Evolutionary conservation across 2,113 vertebrate genomes (phyloP).

Genomic region (Hystrix brachyura): DNA sequence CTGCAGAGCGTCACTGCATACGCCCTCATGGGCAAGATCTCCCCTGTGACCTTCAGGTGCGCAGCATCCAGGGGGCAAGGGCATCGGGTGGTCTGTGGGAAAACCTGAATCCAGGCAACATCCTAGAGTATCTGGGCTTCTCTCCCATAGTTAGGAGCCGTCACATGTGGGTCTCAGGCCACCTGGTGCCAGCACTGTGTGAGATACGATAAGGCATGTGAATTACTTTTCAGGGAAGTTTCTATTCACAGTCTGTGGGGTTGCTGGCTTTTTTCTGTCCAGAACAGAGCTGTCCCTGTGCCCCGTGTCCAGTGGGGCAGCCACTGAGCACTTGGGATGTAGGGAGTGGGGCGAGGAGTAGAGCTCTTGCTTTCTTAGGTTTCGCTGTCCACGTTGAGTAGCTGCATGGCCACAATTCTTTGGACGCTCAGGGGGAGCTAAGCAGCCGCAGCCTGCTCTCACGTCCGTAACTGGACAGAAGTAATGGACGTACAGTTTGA

Average conservation of each 20-base stretch:
- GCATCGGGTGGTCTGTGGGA: background rate
- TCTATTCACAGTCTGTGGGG: too few species aligned
- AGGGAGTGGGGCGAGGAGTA: background rate
- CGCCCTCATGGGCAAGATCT: conserved; percentile 97
- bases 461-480: background rate
- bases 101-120: fast-evolving
- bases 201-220: fast-evolving
- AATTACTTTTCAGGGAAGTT: background rate
- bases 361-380: background rate
- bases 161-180: background rate
- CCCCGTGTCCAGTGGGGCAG: background rate
- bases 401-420: background rate
- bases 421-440: fast-evolving
- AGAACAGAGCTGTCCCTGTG: fast-evolving
- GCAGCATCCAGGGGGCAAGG: background rate
- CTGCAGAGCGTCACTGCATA: conserved; percentile 98
- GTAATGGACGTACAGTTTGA: background rate
- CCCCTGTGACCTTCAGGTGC: conserved; percentile 98
- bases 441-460: background rate
- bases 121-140: fast-evolving
- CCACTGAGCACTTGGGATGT: background rate
- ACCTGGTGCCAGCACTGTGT: fast-evolving
- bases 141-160: fast-evolving
- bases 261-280: background rate
- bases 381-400: background rate